Conservation (phyloP, 2,797 vertebrate genomes). For the Dendrocincla tyrannina region DNA sequence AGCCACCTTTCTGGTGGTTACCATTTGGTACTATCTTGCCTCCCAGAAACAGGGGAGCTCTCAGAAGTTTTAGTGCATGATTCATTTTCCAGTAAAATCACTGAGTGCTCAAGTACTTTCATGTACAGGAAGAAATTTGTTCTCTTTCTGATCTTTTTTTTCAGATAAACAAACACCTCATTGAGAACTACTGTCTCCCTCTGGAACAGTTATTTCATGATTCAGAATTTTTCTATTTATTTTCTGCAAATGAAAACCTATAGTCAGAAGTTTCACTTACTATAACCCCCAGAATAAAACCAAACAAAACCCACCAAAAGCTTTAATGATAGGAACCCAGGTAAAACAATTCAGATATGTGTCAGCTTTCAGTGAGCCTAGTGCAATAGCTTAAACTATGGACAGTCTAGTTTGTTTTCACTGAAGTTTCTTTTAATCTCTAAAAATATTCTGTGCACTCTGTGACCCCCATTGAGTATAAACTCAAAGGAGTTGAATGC, state of each 20-base stretch:
- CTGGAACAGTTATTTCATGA: background rate
- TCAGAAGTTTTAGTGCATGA: background rate
- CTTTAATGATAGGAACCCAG: background rate
- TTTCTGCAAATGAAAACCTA: background rate
- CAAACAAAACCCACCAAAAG: background rate
- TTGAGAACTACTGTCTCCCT: background rate
- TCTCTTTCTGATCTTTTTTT: background rate
- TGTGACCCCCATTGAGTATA: background rate
- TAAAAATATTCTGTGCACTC: background rate
- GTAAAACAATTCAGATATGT: background rate
- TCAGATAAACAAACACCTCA: background rate
- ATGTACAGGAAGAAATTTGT: background rate
- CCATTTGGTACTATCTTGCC: background rate
- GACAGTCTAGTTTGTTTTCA: background rate
- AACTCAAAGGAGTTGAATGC: background rate
- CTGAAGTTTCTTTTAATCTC: background rate
- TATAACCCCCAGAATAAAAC: background rate
- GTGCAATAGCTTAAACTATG: background rate
- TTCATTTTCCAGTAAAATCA: background rate
- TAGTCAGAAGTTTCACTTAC: background rate
- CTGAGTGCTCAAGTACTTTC: background rate
- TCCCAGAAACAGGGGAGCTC: background rate
- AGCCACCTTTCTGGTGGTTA: background rate
- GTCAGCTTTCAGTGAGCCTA: background rate
- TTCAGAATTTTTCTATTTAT: background rate